Percentiles rank a stretch among this genome's conserved stretches.
phyloP scores from a whole-genome alignment of 2,888 invertebrate genomes.

The Drosophila neonasuta region DNA sequence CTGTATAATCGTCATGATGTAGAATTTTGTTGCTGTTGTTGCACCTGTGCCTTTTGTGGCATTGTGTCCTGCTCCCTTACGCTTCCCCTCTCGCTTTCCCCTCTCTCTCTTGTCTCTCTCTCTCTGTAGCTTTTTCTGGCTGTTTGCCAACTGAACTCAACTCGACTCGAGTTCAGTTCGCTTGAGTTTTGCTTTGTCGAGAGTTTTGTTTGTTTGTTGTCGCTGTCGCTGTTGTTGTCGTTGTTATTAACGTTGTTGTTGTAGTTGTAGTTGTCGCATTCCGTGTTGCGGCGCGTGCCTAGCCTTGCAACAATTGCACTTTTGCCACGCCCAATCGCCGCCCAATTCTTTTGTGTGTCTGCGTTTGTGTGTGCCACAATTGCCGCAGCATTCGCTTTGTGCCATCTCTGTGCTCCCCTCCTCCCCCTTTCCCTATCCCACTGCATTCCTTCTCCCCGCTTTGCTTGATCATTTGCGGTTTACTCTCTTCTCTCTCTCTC shows the following conservation, averaged over 20 bases:
- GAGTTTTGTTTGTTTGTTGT: constrained; percentile 51
- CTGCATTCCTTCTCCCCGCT: neutral
- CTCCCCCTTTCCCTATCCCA: neutral
- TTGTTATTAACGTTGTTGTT: constrained; percentile 9
- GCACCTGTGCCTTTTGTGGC: constrained; percentile 44
- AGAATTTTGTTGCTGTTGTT: constrained; percentile 25
- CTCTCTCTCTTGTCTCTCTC: constrained; percentile 6
- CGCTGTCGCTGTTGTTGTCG: constrained; percentile 15
- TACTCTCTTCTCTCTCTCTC: neutral
- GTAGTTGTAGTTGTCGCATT: constrained; percentile 30
- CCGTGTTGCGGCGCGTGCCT: constrained; percentile 27
- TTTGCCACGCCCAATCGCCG: constrained; percentile 54
- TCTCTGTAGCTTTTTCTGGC: constrained; percentile 45
- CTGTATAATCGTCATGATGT: constrained; percentile 1
- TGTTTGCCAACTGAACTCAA: constrained; percentile 57
- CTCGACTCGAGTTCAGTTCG: constrained; percentile 65
- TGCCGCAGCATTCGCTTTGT: constrained; percentile 50
- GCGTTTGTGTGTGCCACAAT: constrained; percentile 28
- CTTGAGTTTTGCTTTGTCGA: constrained; percentile 55
- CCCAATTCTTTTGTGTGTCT: constrained; percentile 18
- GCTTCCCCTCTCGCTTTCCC: neutral
- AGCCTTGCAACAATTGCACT: constrained; percentile 63
- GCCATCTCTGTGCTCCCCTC: neutral
- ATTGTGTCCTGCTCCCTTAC: constrained; percentile 25
- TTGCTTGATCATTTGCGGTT: constrained; percentile 24